A percentile compares a stretch with the other conserved stretches of the same genome.
phyloP scores from a whole-genome alignment of 1,140 invertebrate genomes.

The Bradynema listronoti region DNA sequence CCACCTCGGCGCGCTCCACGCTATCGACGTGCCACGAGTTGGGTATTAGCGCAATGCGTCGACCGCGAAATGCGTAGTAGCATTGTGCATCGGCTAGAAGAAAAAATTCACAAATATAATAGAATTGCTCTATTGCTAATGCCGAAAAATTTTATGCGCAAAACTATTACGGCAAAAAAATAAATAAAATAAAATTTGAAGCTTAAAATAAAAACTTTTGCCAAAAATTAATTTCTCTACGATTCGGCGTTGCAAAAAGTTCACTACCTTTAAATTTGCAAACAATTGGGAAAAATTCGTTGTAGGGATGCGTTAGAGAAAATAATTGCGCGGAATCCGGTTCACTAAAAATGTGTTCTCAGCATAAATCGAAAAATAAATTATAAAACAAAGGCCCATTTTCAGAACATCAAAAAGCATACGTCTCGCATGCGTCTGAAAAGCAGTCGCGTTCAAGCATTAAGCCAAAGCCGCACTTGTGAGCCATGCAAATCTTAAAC shows the following conservation, averaged over 20 bases:
- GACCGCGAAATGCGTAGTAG: constrained; percentile 19
- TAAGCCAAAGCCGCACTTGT: constrained; percentile 21
- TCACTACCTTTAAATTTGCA: constrained; percentile 28
- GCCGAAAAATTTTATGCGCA: no score
- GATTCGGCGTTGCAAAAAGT: no score
- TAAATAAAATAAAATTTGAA: no score
- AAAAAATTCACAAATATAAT: neutral
- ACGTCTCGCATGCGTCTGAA: constrained; percentile 19
- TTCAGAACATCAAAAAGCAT: neutral
- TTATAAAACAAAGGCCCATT: neutral
- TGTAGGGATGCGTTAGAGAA: constrained; percentile 28
- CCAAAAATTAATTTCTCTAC: no score
- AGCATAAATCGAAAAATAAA: neutral
- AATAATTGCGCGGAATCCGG: constrained; percentile 21
- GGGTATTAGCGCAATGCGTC: constrained; percentile 18
- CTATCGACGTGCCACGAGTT: constrained; percentile 16
- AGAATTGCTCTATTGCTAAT: constrained; percentile 4
- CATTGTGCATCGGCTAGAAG: constrained; percentile 13
- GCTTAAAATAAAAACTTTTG: no score
- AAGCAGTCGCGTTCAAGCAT: constrained; percentile 21
- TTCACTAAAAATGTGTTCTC: constrained; percentile 2
- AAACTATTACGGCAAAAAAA: no score
- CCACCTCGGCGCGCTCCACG: constrained; percentile 13
- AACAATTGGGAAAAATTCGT: constrained; percentile 26
- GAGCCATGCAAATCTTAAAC: constrained; percentile 24